A percentile compares a stretch with the other conserved stretches of the same genome.
Evolutionary conservation across 2,888 invertebrate genomes (phyloP).

Genomic region (Panopea generosa): DNA sequence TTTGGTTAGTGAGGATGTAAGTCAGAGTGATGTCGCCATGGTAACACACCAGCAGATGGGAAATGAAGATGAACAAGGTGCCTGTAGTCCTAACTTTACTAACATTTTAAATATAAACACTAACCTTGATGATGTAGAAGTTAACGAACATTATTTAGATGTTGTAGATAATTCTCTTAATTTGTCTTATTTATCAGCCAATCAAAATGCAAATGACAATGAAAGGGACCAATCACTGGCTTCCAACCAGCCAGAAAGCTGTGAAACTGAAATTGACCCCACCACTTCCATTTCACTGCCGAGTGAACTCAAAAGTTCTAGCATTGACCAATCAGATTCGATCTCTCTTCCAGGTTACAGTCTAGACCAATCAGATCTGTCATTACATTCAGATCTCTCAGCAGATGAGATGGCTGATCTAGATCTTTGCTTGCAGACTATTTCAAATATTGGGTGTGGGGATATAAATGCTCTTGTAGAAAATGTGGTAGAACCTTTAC

Average conservation of each 20-base stretch:
- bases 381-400: slow-evolving; percentile 57
- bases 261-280: slow-evolving; percentile 53
- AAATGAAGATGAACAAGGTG: slow-evolving; percentile 66
- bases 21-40: slow-evolving; percentile 30
- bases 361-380: slow-evolving; percentile 59
- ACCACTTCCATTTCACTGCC: slow-evolving; percentile 60
- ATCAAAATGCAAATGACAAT: slow-evolving; percentile 84
- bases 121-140: slow-evolving; percentile 64
- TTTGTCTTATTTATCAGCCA: slow-evolving; percentile 79
- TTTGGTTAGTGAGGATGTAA: slow-evolving; percentile 48
- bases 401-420: slow-evolving; percentile 59
- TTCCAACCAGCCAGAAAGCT: slow-evolving; percentile 52
- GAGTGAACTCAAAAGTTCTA: slow-evolving; percentile 60
- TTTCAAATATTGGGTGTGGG: slow-evolving; percentile 52
- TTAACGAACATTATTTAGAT: slow-evolving; percentile 63
- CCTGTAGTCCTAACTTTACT: slow-evolving; percentile 69
- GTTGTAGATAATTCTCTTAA: slow-evolving; percentile 66
- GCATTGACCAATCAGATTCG: slow-evolving; percentile 56
- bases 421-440: slow-evolving; percentile 54
- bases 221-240: slow-evolving; percentile 72
- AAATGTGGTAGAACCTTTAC: slow-evolving; percentile 56
- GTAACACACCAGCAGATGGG: slow-evolving; percentile 31
- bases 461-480: slow-evolving; percentile 56
- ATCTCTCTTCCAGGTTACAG: slow-evolving; percentile 46
- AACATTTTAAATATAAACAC: slow-evolving; percentile 66